Base-by-base conservation (phyloP, 2,888 invertebrate species). In the Xanthia icteritia region DNA sequence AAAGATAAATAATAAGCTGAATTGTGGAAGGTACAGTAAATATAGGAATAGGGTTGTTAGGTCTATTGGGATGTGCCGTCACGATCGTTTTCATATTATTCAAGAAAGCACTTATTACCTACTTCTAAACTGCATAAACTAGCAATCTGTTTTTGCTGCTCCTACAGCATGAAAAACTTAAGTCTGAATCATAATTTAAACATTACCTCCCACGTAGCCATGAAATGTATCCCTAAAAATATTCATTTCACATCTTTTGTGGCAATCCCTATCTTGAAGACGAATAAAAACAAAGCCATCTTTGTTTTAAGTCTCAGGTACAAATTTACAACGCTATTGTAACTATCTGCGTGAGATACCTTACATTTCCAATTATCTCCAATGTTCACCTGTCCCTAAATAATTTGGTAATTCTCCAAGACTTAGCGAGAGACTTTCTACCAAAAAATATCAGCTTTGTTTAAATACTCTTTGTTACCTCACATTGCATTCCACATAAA, bases 241-340 rank as follows among this genome's bases (percentile, higher is more conserved):
- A 83, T 82, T 82, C 76, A 80, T 84, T 88, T 84, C 77, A 81
- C 80, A 79, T 81, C 73, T 89, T 85, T 81, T 79, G 84, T 85
- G 80, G 80, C 82, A 79, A 88, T 75, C 83, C 81, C 83, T 82
- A 86, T 84, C 83, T 86, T 88, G 86, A 65, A 78, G 77, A 89
- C 84, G 85, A 88, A 88, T 84, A 84, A 88, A 92, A 89, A 93
- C 91, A 94, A 94, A 72, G 63, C 64, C 31, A 39, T 76, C 89
- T 92, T 95, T 94, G 94, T 96, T 94, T 96, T 94, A 94, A 88
- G 76, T 82, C 79, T 82, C 94, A 94, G 94, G 95, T 94, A 94
- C 85, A 77, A 86, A 83, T 89, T 81, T 83, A 86, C 87, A 89
- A 90, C 79, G 81, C 90, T 82, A 88, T 92, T 91, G 92, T 92